phyloP scores from a whole-genome alignment of 2,113 vertebrate genomes.

The Odontesthes bonariensis region DNA sequence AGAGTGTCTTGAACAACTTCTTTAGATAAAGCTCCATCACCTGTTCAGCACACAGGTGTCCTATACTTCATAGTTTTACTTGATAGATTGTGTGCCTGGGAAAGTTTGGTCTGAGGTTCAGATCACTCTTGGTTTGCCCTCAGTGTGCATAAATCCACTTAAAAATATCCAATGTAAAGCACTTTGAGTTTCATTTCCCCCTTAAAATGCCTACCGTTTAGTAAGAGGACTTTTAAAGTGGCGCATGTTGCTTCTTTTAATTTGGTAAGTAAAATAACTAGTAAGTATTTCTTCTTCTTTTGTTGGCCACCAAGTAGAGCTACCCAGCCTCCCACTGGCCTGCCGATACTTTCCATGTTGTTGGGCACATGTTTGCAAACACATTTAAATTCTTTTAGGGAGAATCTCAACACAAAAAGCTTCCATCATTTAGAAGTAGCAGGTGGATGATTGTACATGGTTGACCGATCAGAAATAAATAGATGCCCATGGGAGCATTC shows the following conservation, averaged over 20 bases:
- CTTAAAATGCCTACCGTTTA: background rate
- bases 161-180: background rate
- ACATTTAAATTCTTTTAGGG: conserved; percentile 73
- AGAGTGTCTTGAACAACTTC: conserved; percentile 75
- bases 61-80: conserved; percentile 71
- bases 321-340: conserved; percentile 33
- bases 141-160: background rate
- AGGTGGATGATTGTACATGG: conserved; percentile 83
- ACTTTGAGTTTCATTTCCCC: background rate
- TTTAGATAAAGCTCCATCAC: conserved; percentile 82
- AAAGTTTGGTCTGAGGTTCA: background rate
- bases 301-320: conserved; percentile 23
- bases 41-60: conserved; percentile 89
- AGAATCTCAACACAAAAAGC: conserved; percentile 50
- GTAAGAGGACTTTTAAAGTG: no score
- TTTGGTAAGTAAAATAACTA: background rate
- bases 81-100: conserved; percentile 2
- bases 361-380: conserved; percentile 61
- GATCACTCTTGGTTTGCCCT: no score
- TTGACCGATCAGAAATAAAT: conserved; percentile 76
- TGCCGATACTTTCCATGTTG: conserved; percentile 36
- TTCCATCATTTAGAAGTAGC: conserved; percentile 73
- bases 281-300: background rate
- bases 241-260: no score
- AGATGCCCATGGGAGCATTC: conserved; percentile 80